Percentiles rank a stretch among this genome's conserved stretches.
Evolutionary conservation across 2,797 vertebrate genomes (phyloP).

Genomic region (Streptopelia turtur): DNA sequence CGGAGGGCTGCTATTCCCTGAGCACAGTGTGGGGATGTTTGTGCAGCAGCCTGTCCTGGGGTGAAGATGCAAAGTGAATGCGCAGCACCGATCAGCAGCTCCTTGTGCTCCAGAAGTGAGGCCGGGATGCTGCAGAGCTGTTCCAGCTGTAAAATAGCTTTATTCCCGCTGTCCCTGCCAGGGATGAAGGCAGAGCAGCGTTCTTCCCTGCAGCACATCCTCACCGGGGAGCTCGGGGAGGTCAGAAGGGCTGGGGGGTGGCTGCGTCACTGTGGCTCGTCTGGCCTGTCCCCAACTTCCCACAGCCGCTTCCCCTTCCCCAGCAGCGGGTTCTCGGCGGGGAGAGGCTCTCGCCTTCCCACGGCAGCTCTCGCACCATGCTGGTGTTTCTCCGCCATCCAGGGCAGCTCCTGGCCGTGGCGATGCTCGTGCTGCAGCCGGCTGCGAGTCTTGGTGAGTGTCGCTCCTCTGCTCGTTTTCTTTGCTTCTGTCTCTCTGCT

Average conservation of each 20-base stretch:
- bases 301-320: conserved; percentile 18
- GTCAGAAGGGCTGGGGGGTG: not conserved
- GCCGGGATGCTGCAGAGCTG: not conserved
- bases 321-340: accelerated
- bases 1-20: not conserved
- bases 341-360: not conserved
- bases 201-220: not conserved
- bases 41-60: not conserved
- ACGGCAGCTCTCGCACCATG: not conserved
- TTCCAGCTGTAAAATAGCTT: not conserved
- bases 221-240: not conserved
- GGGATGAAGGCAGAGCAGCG: not conserved
- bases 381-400: accelerated
- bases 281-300: not conserved
- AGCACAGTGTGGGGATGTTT: not conserved
- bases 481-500: not conserved
- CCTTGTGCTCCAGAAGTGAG: accelerated
- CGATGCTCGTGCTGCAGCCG: not conserved
- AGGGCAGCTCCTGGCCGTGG: not conserved
- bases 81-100: not conserved
- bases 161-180: accelerated
- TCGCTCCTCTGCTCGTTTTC: accelerated
- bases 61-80: too few relatives aligned
- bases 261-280: not conserved
- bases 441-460: not conserved